Evolutionary conservation across 2,888 invertebrate species (phyloP).

Genomic region (Eupithecia exiguata): DNA sequence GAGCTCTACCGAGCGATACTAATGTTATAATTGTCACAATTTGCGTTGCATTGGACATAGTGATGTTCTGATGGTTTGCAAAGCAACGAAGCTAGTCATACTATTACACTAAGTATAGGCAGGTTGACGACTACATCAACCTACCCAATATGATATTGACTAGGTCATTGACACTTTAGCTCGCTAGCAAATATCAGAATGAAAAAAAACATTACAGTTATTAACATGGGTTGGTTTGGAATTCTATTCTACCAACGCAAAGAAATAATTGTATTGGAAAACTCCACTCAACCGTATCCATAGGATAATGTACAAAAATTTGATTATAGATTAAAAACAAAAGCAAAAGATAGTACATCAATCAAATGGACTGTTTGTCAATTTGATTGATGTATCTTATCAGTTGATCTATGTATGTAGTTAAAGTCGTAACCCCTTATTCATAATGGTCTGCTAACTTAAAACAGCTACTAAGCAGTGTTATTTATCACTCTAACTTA

Average conservation of each 20-base stretch:
- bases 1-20: constrained; percentile 51
- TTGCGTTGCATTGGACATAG: constrained; percentile 45
- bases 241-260: not conserved
- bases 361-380: not conserved
- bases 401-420: too few species aligned
- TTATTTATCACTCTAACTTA: too few species aligned
- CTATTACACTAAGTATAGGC: not conserved
- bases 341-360: not conserved
- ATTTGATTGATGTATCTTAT: too few species aligned
- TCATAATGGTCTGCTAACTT: too few species aligned
- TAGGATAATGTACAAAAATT: not conserved
- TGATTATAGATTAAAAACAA: not conserved
- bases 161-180: not conserved
- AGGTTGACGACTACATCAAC: not conserved
- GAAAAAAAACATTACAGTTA: not conserved
- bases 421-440: too few species aligned
- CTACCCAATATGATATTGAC: not conserved
- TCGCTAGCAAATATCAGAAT: not conserved
- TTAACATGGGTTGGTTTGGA: not conserved
- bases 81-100: not conserved
- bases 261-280: not conserved
- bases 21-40: constrained; percentile 70
- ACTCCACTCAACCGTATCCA: not conserved
- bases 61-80: constrained; percentile 1
- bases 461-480: too few species aligned